phyloP scores from a whole-genome alignment of 2,113 vertebrate genomes.

The Malurus melanocephalus region DNA sequence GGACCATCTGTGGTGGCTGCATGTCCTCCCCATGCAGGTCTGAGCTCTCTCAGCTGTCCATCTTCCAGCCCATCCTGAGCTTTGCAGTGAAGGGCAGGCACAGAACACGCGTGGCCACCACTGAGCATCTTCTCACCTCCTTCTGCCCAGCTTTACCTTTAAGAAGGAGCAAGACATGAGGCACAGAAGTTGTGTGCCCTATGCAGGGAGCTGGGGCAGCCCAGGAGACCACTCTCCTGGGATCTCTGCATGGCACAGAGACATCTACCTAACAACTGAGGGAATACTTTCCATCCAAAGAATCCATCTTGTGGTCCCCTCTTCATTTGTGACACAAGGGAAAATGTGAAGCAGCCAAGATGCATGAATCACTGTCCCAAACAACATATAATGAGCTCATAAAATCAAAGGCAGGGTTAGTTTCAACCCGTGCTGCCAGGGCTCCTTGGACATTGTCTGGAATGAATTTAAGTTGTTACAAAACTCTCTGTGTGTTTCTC shows the following conservation, averaged over 20 bases:
- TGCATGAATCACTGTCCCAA: conserved; percentile 62
- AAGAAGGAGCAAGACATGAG: neutral
- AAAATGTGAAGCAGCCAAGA: conserved; percentile 63
- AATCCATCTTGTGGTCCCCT: conserved; percentile 53
- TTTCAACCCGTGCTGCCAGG: conserved; percentile 61
- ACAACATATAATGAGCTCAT: conserved; percentile 67
- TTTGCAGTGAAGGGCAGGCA: neutral
- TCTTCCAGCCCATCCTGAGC: neutral
- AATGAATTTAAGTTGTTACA: conserved; percentile 66
- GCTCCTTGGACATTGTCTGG: conserved; percentile 66
- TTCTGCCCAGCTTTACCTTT: neutral
- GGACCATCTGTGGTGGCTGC: neutral
- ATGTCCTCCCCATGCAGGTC: neutral
- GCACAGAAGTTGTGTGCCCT: neutral
- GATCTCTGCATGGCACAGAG: conserved; percentile 7
- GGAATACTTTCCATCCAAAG: conserved; percentile 54
- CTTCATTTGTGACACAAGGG: conserved; percentile 64
- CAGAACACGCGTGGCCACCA: neutral
- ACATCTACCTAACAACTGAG: conserved; percentile 56
- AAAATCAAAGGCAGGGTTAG: conserved; percentile 66
- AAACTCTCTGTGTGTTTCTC: conserved; percentile 34
- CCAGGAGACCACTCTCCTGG: neutral
- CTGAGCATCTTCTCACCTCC: neutral
- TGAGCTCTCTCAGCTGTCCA: neutral
- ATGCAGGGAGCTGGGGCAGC: neutral